phyloP scores from a whole-genome alignment of 2,113 vertebrate species.

The Maccullochella peelii region DNA sequence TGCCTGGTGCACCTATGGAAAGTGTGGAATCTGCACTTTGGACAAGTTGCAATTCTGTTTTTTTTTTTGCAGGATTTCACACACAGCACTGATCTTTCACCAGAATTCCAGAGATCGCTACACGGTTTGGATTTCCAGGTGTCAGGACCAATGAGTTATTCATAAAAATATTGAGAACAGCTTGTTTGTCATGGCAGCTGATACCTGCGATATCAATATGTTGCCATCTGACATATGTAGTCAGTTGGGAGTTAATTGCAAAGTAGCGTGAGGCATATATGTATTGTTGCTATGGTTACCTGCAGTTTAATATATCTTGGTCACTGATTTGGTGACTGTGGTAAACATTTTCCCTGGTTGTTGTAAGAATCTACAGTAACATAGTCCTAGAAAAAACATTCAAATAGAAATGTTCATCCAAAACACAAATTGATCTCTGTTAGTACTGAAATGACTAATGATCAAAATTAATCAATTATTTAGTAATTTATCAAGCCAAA shows the following conservation, averaged over 20 bases:
- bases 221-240: neutral
- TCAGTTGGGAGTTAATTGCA: neutral
- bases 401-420: neutral
- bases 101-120: neutral
- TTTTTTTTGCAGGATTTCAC: neutral
- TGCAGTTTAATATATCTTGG: neutral
- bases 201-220: neutral
- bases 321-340: neutral
- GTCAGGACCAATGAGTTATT: neutral
- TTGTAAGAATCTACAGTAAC: no score
- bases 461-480: neutral
- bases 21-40: neutral
- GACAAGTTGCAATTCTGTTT: neutral
- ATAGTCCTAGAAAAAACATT: no score
- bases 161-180: slow-evolving; percentile 9
- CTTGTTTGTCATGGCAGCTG: neutral
- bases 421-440: neutral
- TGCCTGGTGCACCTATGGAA: neutral
- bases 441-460: neutral
- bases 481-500: neutral
- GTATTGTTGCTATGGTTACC: slow-evolving; percentile 9
- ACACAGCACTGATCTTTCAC: neutral
- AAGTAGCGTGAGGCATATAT: neutral
- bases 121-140: neutral
- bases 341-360: neutral